Evolutionary conservation across 2,797 vertebrate species (phyloP), one percentile per base, ranked within the genome.

Genomic region (Oryzias dopingdopingensis): DNA sequence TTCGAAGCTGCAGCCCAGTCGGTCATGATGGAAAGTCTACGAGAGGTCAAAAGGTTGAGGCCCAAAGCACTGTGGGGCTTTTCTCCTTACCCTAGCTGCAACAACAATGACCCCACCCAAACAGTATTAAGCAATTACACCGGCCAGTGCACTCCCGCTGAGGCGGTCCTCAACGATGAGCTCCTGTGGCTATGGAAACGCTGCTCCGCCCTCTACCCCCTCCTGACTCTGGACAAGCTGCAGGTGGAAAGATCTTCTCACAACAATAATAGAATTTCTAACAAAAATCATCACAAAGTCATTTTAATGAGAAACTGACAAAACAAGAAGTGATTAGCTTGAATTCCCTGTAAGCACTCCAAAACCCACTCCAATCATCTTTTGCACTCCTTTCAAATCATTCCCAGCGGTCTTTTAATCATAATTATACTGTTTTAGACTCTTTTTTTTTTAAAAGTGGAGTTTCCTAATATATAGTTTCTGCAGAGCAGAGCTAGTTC

Each of bases 11-110:
- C 92, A 13, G 91, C 91, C 5, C 90, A 92, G 80, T 86, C 91
- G 23, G 80, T 93, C 24, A 81, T 93, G 65, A 88, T 57, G 56
- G 92, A 93, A 74, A 93, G 91, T 17, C 82, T 93, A 4, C 76
- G 77, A 49, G 90, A 93, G 71, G 83, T 89, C 49, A 89, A 80
- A 58, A 88, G 83, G 63, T 80, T 90, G 40, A 86, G 90, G 16
- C 92, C 92, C 73, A 89, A 92, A 71, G 91, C 88, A 53, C 81
- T 93, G 57, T 93, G 92, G 92, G 92, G 92, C 0, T 42, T 92
- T 67, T 87, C 91, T 20, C 81, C 91, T 13, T 93, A 86, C 64
- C 91, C 92, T 49, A 82, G 72, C 83, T 93, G 92, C 77, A 89
- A 88, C 81, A 91, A 83, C 42, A 79, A 77, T 0, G 66, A 87